Evolutionary conservation across 2,113 vertebrate species (phyloP), one percentile per base, ranked within the genome.

Genomic region (Onychostoma macrolepis): DNA sequence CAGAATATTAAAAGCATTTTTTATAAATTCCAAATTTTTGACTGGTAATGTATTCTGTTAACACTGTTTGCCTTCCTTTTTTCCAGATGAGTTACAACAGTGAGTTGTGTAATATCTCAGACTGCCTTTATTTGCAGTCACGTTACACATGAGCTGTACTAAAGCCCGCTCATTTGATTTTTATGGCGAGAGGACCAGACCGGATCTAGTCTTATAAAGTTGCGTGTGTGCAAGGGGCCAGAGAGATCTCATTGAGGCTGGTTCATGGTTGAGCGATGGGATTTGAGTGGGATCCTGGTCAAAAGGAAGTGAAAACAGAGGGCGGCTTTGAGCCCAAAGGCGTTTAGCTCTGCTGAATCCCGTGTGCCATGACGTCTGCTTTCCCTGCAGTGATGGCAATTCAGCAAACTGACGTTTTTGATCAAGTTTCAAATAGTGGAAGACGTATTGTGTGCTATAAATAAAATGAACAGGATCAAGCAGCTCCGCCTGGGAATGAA

Each of bases 151-250:
- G 13, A 30, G 28, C 12, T 0, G 0, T 2, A 26, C 41, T 87
- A 45, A 92, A 87, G 86, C 84, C 50, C 48, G 76, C 65, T 86
- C 87, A 87, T 91, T 82, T 90, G 72, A 88, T 86, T 76, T 89
- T 87, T 67, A 78, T 69, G 75, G 85, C 87, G 83, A 15, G 6
- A 86, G 63, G 88, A 82, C 74, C 87, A 86, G 13, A 50, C 36
- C 21, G 71, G 86, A 69, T 88, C 43, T 89, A 83, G 91, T 92
- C 90, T 89, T 86, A 78, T 91, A 89, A 89, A 87, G 87, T 88
- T 87, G 87, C 71, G 24, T 75, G 86, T 4, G 83, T 56, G 85
- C 81, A 88, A 90, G 21, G n/a, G 77, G 88, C 75, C 38, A 76
- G 28, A 33, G 69, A 11, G 71, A 67, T 87, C 82, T 85, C 79